Evolutionary conservation across 2,113 vertebrate genomes (phyloP).

Genomic region (Dicentrarchus labrax): DNA sequence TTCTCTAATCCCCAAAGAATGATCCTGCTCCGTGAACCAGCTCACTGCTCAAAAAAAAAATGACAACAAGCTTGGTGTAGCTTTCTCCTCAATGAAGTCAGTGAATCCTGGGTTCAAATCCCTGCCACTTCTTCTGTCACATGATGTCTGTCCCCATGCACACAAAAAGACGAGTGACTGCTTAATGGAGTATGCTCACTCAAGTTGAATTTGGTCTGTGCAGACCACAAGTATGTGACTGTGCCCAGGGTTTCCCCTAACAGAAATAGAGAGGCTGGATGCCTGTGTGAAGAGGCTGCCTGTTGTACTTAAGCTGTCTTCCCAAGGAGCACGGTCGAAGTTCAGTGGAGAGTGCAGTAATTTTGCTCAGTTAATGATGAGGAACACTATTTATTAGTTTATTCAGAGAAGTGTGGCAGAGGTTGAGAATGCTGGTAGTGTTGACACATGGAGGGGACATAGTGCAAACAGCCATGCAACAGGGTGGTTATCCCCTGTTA

Average conservation of each 20-base stretch:
- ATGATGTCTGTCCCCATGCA: background rate
- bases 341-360: conserved; percentile 24
- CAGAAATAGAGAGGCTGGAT: background rate
- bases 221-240: background rate
- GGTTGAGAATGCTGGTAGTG: background rate
- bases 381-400: conserved; percentile 50
- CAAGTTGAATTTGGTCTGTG: background rate
- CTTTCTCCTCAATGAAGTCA: background rate
- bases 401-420: conserved; percentile 13
- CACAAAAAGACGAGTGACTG: background rate
- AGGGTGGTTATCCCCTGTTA: background rate
- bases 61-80: background rate
- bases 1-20: background rate
- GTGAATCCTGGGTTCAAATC: background rate
- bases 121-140: background rate
- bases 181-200: background rate
- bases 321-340: background rate
- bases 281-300: background rate
- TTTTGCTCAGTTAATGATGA: conserved; percentile 39
- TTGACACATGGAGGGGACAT: conserved; percentile 6
- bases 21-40: background rate
- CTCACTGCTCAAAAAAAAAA: background rate
- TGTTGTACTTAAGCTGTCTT: conserved; percentile 24
- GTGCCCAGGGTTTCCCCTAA: background rate
- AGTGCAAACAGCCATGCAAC: background rate